phyloP scores from a whole-genome alignment of 2,888 invertebrate species.

The Gortyna flavago region DNA sequence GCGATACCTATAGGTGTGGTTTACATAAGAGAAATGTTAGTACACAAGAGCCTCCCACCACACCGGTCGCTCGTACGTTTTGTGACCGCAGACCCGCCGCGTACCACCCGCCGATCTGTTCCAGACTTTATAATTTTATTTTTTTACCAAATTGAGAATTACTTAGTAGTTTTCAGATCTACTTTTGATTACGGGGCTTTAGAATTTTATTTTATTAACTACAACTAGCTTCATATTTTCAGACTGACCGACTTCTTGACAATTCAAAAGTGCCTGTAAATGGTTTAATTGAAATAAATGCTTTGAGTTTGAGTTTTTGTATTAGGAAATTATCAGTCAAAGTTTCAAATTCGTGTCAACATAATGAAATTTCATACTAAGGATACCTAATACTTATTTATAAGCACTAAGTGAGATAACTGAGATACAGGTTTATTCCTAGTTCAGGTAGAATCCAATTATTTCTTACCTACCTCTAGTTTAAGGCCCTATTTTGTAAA shows the following conservation, averaged over 20 bases:
- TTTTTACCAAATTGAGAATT: not conserved
- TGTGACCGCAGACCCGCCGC: conserved; percentile 45
- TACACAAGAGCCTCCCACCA: conserved; percentile 36
- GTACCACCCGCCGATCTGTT: conserved; percentile 8
- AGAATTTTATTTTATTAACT: not conserved
- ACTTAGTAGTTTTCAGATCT: not conserved
- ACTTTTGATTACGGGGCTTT: not conserved
- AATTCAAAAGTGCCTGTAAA: too few relatives aligned
- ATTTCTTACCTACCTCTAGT: too few relatives aligned
- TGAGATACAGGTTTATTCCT: too few relatives aligned
- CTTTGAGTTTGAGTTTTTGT: too few relatives aligned
- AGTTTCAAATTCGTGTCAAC: not conserved
- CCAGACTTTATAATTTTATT: conserved; percentile 16
- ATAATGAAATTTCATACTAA: not conserved
- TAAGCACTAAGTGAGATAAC: too few relatives aligned
- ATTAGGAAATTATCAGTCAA: not conserved
- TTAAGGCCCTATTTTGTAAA: too few relatives aligned
- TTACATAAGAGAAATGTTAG: conserved; percentile 55
- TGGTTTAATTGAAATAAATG: too few relatives aligned
- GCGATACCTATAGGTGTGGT: conserved; percentile 40
- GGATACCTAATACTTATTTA: too few relatives aligned
- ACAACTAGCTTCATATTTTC: too few relatives aligned
- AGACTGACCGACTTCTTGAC: too few relatives aligned
- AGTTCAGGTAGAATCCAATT: too few relatives aligned
- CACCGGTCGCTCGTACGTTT: conserved; percentile 53